Conservation (phyloP, 2,797 vertebrate species). For the Sebastes iracundus region DNA sequence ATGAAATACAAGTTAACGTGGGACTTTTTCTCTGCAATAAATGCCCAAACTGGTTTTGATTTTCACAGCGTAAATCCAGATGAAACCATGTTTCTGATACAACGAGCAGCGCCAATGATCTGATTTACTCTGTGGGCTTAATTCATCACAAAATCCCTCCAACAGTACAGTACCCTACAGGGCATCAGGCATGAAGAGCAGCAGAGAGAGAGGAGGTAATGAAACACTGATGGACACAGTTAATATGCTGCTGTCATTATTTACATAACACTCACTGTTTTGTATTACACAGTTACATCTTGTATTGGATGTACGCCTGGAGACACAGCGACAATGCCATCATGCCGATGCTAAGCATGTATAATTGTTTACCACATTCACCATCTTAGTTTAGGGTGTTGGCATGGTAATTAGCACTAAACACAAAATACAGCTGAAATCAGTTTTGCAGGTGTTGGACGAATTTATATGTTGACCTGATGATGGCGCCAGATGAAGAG, state of each 20-base stretch:
- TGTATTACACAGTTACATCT: neutral
- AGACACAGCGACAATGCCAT: neutral
- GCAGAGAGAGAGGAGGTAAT: neutral
- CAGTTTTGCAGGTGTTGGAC: neutral
- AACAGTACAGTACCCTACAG: neutral
- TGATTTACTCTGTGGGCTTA: conserved; percentile 17
- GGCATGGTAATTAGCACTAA: neutral
- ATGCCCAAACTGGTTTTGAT: neutral
- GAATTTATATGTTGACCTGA: neutral
- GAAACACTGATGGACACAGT: neutral
- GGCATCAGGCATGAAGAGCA: neutral
- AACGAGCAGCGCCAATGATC: neutral
- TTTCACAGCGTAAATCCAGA: conserved; percentile 13
- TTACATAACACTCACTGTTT: neutral
- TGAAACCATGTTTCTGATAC: conserved; percentile 13
- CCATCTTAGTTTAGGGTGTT: neutral
- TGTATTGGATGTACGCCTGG: neutral
- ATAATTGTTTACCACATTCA: neutral
- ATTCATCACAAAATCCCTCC: conserved; percentile 10
- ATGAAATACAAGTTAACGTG: neutral
- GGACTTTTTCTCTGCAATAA: neutral
- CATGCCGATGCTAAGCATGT: neutral
- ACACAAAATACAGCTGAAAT: neutral
- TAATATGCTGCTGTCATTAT: neutral
- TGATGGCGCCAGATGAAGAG: neutral